Evolutionary conservation across 2,797 vertebrate genomes (phyloP).

Genomic region (Diplodus sargus): DNA sequence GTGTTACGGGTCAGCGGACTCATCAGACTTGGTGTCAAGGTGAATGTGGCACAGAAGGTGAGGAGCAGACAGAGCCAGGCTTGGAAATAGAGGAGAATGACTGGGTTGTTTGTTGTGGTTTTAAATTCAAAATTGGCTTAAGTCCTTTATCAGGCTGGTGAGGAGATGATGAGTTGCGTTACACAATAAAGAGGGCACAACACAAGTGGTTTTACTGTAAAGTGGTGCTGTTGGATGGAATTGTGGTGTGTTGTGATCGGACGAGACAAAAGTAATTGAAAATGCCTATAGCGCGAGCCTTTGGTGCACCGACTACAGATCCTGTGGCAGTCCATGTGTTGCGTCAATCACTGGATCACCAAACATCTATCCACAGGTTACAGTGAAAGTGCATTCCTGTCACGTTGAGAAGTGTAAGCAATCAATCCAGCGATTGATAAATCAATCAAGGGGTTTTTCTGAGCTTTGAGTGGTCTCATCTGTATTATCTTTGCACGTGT

Average conservation of each 20-base stretch:
- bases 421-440: background rate
- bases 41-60: constrained; percentile 22
- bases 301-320: background rate
- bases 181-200: constrained; percentile 28
- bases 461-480: background rate
- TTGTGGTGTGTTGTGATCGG: constrained; percentile 30
- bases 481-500: background rate
- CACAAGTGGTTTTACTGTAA: constrained; percentile 27
- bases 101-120: constrained; percentile 8
- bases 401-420: background rate
- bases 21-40: constrained; percentile 48
- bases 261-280: constrained; percentile 28
- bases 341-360: background rate
- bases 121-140: constrained; percentile 52
- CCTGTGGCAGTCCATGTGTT: background rate
- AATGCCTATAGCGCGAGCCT: constrained; percentile 4
- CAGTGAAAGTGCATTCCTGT: background rate
- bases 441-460: background rate
- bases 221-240: constrained; percentile 18
- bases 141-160: constrained; percentile 29
- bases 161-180: constrained; percentile 40
- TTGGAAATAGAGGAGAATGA: constrained; percentile 8
- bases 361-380: background rate
- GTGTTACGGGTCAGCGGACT: constrained; percentile 44
- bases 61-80: constrained; percentile 12